Conservation (phyloP, 2,797 vertebrate species). For the Alfaro cultratus region DNA sequence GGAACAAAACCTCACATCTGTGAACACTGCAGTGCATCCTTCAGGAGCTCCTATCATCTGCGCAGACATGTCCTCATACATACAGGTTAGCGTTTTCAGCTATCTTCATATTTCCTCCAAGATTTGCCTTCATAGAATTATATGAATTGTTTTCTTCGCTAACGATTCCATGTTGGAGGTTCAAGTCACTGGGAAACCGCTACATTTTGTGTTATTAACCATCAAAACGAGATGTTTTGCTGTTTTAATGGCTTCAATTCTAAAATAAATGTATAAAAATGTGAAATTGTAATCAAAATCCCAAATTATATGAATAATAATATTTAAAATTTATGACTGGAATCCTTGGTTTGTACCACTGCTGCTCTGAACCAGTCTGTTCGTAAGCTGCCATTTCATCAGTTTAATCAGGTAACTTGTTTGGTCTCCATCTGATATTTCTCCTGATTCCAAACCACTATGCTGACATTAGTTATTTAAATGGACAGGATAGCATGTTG, state of each 20-base stretch:
- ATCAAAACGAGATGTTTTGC: not conserved
- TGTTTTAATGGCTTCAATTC: not conserved
- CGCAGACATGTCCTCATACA: slow-evolving; percentile 98
- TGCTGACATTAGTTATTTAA: not conserved
- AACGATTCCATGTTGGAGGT: not conserved
- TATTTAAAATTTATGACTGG: not conserved
- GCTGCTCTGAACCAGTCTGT: not conserved
- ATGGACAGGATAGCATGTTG: not conserved
- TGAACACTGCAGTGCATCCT: slow-evolving; percentile 94
- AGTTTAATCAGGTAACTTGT: not conserved
- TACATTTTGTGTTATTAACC: not conserved
- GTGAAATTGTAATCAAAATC: not conserved
- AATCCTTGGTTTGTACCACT: not conserved
- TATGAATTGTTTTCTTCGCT: not conserved
- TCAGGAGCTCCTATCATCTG: slow-evolving; percentile 97
- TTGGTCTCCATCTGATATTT: not conserved
- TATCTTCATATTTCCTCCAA: not conserved
- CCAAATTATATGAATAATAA: not conserved
- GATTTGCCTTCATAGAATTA: not conserved
- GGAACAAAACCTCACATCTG: slow-evolving; percentile 96
- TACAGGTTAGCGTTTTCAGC: slow-evolving; percentile 79
- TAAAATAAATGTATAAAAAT: not conserved
- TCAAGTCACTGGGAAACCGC: not conserved
- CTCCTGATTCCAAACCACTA: not conserved
- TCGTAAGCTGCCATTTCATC: not conserved